A percentile compares a stretch with the other conserved stretches of the same genome.
These are phyloP conservation scores for Diphyllodes magnificus DNA, from an alignment of 2,113 vertebrate species.

Conservation along the genomic window DNA sequence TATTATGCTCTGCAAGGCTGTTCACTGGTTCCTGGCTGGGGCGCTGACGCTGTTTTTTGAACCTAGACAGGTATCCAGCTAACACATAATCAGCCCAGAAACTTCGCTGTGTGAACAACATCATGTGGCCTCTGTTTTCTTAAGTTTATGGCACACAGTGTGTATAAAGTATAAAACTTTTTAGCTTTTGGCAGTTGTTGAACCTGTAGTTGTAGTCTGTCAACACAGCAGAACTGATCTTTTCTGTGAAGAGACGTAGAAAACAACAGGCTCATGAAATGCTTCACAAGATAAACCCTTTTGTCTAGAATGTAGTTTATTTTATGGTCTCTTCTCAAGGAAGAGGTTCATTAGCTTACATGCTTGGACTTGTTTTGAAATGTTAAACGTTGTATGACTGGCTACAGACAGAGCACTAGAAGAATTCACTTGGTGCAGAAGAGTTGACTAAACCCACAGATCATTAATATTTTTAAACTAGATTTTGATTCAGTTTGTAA, in stretches of 20 bases:
- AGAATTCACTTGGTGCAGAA: neutral
- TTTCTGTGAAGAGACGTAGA: accelerated
- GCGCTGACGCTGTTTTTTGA: neutral
- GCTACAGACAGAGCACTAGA: neutral
- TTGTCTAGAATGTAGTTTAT: neutral
- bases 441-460: neutral
- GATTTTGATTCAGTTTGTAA: neutral
- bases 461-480: neutral
- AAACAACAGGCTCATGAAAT: neutral
- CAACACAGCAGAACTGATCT: neutral
- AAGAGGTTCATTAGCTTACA: neutral
- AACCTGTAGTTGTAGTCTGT: neutral
- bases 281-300: neutral
- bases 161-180: accelerated
- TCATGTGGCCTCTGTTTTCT: neutral
- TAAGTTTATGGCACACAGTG: neutral
- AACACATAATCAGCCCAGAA: neutral
- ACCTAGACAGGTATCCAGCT: neutral
- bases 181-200: neutral
- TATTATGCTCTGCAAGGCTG: neutral
- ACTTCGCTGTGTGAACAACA: neutral
- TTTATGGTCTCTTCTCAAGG: neutral
- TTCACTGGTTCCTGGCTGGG: neutral
- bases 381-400: neutral
- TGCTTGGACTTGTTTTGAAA: slow-evolving; percentile 1